Conservation (phyloP, 1,140 invertebrate genomes). For the Probaryconus sp. region DNA sequence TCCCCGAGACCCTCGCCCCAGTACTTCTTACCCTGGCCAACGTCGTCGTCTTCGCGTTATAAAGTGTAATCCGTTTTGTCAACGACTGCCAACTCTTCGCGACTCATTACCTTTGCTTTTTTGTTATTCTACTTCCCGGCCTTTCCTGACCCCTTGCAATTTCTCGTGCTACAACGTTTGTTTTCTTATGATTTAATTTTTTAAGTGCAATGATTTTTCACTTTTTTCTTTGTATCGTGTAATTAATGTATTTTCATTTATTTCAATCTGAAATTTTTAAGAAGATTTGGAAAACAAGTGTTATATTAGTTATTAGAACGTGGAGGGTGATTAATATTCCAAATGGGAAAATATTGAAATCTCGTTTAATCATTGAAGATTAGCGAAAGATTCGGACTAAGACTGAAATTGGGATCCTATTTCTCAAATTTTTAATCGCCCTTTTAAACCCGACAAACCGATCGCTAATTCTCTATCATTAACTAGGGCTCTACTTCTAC, state of each 20-base stretch:
- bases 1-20: slow-evolving; percentile 32
- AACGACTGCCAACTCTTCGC: slow-evolving; percentile 67
- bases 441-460: slow-evolving; percentile 31
- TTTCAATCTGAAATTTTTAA: no score
- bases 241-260: no score
- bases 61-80: slow-evolving; percentile 75
- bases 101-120: slow-evolving; percentile 67
- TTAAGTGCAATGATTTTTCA: no score
- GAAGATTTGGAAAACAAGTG: no score
- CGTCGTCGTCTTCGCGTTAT: slow-evolving; percentile 45
- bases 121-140: slow-evolving; percentile 53
- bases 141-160: slow-evolving; percentile 19
- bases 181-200: slow-evolving; percentile 16
- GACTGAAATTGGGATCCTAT: not conserved
- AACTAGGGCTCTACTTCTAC: slow-evolving; percentile 41
- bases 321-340: not conserved
- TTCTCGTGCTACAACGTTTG: no score
- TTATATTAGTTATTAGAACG: no score
- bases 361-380: no score
- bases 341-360: no score
- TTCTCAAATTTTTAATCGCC: slow-evolving; percentile 30
- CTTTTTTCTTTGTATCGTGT: no score
- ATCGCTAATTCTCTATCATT: slow-evolving; percentile 39
- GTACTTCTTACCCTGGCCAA: slow-evolving; percentile 27
- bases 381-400: not conserved